Evolutionary conservation across 2,797 vertebrate species (phyloP), one percentile per base, ranked within the genome.

Genomic region (Sebastolobus altivelis): DNA sequence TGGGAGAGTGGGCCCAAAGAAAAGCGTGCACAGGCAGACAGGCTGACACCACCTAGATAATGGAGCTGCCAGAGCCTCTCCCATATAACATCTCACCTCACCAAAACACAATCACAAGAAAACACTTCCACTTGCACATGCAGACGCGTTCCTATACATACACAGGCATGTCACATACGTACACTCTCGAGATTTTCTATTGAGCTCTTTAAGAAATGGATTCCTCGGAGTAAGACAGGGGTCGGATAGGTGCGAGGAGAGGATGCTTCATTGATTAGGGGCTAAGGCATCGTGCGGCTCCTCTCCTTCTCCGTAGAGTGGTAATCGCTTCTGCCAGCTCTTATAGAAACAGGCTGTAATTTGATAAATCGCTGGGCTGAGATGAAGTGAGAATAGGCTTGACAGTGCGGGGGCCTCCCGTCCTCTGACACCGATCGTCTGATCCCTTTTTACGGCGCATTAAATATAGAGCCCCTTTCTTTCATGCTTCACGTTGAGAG

Each of bases 381-480:
- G 89, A 93, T 94, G 89, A 94, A 92, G 92, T 94, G 94, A 93
- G 93, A 95, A 94, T 93, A 91, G 91, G 90, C 83, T 82, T 91
- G 90, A 91, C 88, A 92, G 91, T 86, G 87, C 89, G 88, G 89
- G 92, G 85, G 89, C 89, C 80, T 85, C 87, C 84, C 83, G 75
- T 79, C 65, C 56, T 87, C 73, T 84, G 91, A 94, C 94, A 93
- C 85, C 75, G 55, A 93, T 91, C 74, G 91, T 91, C 91, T 80
- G 27, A 79, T 92, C 75, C 61, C 20, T 90, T 93, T 93, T 90
- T 89, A 83, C 81, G 82, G 89, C 65, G 89, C 83, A 92, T 95
- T 94, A 91, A 95, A 93, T 90, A 83, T 84, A 76, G 59, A 87
- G 72, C 61, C 37, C 59, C 67, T 86, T 87, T 82, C 73, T 86